These are phyloP conservation scores for Drosophila pegasa DNA, from an alignment of 2,888 invertebrate genomes.

Conservation along the genomic window DNA sequence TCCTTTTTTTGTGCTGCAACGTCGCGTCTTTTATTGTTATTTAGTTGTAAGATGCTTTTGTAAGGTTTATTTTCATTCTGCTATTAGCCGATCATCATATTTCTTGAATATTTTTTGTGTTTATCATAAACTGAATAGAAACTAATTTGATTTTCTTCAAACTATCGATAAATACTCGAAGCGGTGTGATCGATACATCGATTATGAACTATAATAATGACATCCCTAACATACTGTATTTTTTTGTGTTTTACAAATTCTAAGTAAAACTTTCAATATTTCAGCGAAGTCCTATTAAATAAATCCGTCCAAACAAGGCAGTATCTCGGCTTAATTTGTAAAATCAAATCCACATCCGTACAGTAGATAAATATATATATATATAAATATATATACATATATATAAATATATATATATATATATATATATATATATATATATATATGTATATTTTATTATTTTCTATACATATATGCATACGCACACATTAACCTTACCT, in stretches of 20 bases:
- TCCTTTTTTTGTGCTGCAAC: neutral
- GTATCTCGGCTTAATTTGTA: constrained; percentile 29
- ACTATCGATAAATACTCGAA: constrained; percentile 23
- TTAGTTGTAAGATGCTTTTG: neutral
- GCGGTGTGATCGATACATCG: constrained; percentile 44
- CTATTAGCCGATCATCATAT: constrained; percentile 26
- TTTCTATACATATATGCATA: neutral
- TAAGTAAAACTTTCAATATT: constrained; percentile 32
- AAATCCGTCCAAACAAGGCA: constrained; percentile 43
- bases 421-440: neutral
- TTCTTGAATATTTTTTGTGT: constrained; percentile 12
- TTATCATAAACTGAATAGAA: constrained; percentile 10
- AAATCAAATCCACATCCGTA: neutral
- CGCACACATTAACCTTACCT: constrained; percentile 28
- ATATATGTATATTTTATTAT: no score
- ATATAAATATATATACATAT: neutral
- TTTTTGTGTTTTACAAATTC: constrained; percentile 57
- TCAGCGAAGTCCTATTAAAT: constrained; percentile 25
- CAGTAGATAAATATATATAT: constrained; percentile 11
- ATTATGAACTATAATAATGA: constrained; percentile 30
- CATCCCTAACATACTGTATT: constrained; percentile 46
- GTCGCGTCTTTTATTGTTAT: neutral
- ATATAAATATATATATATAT: constrained; percentile 7
- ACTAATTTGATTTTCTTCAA: constrained; percentile 9
- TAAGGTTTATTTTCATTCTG: neutral